These are phyloP conservation scores for Prolemur simus DNA, from an alignment of 2,113 vertebrate species.

Conservation along the genomic window DNA sequence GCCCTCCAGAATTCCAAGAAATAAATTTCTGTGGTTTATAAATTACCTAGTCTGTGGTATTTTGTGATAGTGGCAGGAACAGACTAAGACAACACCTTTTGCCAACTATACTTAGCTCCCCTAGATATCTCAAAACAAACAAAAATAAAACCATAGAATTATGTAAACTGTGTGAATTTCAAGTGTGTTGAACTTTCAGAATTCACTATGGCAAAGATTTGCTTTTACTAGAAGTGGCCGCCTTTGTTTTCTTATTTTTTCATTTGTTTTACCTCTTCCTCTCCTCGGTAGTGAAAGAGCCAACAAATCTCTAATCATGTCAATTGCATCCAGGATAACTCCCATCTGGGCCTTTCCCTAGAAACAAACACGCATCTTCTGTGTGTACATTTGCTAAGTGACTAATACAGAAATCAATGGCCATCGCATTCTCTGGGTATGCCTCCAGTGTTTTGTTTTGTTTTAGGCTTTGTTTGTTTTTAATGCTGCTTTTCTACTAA, in stretches of 20 bases:
- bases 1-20: background rate
- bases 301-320: background rate
- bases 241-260: background rate
- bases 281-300: background rate
- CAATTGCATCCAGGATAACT: background rate
- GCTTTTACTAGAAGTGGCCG: background rate
- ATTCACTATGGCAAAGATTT: background rate
- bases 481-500: slow-evolving; percentile 19
- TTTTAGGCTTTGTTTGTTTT: slow-evolving; percentile 42
- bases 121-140: background rate
- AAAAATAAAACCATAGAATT: background rate
- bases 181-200: background rate
- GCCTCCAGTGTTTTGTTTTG: slow-evolving; percentile 14
- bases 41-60: background rate
- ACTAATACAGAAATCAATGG: slow-evolving; percentile 19
- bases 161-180: background rate
- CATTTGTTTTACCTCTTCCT: background rate
- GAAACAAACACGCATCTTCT: background rate
- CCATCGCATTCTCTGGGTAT: background rate
- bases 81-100: background rate
- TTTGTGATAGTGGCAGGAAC: background rate
- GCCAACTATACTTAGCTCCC: background rate
- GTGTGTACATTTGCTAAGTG: background rate
- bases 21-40: background rate
- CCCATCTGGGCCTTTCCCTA: background rate